Percentiles rank a stretch among this genome's conserved stretches.
phyloP scores from a whole-genome alignment of 2,888 invertebrate species.

The Melipona bicolor region DNA sequence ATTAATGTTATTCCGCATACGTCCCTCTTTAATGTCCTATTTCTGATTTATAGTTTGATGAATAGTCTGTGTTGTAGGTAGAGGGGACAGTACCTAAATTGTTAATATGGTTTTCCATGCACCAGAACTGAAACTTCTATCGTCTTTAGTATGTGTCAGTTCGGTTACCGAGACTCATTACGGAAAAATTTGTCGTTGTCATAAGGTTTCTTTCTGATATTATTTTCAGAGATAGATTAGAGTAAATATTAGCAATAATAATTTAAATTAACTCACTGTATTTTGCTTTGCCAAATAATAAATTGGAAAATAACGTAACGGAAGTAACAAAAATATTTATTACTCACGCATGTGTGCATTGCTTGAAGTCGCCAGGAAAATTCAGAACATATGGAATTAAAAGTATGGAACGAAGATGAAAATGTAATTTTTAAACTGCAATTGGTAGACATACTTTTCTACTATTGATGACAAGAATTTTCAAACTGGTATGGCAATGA shows the following conservation, averaged over 20 bases:
- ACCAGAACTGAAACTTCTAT: background rate
- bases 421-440: constrained; percentile 75
- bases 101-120: background rate
- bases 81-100: background rate
- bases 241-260: background rate
- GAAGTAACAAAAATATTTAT: constrained; percentile 68
- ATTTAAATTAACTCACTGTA: background rate
- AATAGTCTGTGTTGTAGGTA: constrained; percentile 6
- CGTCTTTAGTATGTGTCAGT: no score
- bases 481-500: background rate
- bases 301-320: constrained; percentile 39
- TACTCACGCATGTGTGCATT: constrained; percentile 77
- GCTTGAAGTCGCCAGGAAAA: constrained; percentile 72
- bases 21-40: background rate
- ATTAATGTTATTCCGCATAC: constrained; percentile 3
- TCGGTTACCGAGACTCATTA: background rate
- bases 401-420: constrained; percentile 74
- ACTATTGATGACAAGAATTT: no score
- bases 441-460: constrained; percentile 30
- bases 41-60: constrained; percentile 14
- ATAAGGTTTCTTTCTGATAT: background rate
- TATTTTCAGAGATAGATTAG: background rate
- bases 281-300: no score
- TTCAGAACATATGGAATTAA: constrained; percentile 74
- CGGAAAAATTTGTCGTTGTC: background rate